phyloP scores from a whole-genome alignment of 2,797 vertebrate species.

The Amblyraja radiata region DNA sequence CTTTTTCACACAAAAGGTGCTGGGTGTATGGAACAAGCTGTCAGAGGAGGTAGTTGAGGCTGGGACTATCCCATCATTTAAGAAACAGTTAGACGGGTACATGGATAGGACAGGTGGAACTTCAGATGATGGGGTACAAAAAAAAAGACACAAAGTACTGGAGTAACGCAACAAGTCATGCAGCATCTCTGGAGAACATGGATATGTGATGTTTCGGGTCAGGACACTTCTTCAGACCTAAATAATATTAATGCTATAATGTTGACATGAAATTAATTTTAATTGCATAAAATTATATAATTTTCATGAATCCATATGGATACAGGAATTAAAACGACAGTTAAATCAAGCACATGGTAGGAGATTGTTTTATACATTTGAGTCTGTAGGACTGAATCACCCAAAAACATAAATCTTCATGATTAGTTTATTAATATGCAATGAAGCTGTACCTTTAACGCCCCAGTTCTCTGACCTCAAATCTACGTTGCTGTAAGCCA shows the following conservation, averaged over 20 bases:
- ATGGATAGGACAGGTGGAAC: too few species aligned
- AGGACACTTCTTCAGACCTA: background rate
- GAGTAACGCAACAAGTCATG: too few species aligned
- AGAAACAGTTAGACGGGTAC: too few species aligned
- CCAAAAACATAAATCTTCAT: background rate
- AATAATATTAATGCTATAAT: background rate
- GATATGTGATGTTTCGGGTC: too few species aligned
- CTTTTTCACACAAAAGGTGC: too few species aligned
- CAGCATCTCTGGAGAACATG: too few species aligned
- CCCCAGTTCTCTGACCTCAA: conserved; percentile 20
- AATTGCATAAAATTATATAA: background rate
- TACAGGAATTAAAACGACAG: background rate
- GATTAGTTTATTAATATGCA: conserved; percentile 5
- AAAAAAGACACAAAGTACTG: too few species aligned
- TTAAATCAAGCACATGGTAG: background rate
- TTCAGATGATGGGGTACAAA: too few species aligned
- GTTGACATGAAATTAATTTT: background rate
- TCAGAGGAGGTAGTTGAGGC: too few species aligned
- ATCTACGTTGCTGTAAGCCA: background rate
- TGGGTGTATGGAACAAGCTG: too few species aligned
- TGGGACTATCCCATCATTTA: too few species aligned
- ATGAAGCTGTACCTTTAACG: background rate
- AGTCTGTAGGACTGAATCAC: background rate
- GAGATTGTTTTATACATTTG: background rate
- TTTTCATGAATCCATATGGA: background rate